Evolutionary conservation across 2,797 vertebrate genomes (phyloP).

Genomic region (Phoebastria nigripes): DNA sequence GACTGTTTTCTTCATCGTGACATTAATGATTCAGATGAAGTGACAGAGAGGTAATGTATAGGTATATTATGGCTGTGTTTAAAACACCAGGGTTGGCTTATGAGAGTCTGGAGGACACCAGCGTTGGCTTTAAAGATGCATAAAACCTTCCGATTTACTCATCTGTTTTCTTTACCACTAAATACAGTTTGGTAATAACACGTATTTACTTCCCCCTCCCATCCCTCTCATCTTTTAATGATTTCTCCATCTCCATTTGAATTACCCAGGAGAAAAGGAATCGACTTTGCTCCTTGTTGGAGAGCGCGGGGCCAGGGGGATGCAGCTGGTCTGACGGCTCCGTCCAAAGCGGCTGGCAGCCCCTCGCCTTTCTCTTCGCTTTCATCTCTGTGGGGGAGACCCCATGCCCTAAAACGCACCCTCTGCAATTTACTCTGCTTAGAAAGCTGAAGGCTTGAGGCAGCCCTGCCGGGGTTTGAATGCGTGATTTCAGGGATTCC

Average conservation of each 20-base stretch:
- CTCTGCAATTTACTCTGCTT: neutral
- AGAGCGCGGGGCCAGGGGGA: accelerated
- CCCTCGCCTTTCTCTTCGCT: neutral
- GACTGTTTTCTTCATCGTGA: constrained; percentile 66
- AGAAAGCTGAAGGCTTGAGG: neutral
- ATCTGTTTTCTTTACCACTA: neutral
- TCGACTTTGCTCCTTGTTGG: neutral
- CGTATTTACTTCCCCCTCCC: neutral
- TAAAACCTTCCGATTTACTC: constrained; percentile 43
- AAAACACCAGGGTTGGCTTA: constrained; percentile 26
- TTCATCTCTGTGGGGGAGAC: neutral
- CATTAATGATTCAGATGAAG: constrained; percentile 68
- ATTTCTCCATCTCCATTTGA: constrained; percentile 1
- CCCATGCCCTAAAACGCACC: neutral
- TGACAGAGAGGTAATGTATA: constrained; percentile 48
- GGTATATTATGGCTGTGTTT: constrained; percentile 38
- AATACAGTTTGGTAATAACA: neutral
- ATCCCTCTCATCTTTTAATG: neutral
- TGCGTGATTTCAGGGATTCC: neutral
- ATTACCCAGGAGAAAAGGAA: neutral
- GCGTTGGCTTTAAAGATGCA: constrained; percentile 6
- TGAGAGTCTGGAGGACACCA: constrained; percentile 26
- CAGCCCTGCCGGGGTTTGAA: neutral
- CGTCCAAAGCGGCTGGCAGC: neutral
- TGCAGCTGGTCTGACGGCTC: neutral